Percentiles rank a stretch among this genome's conserved stretches.
These are phyloP conservation scores for Macaria notata DNA, from an alignment of 2,888 invertebrate genomes.

Conservation along the genomic window DNA sequence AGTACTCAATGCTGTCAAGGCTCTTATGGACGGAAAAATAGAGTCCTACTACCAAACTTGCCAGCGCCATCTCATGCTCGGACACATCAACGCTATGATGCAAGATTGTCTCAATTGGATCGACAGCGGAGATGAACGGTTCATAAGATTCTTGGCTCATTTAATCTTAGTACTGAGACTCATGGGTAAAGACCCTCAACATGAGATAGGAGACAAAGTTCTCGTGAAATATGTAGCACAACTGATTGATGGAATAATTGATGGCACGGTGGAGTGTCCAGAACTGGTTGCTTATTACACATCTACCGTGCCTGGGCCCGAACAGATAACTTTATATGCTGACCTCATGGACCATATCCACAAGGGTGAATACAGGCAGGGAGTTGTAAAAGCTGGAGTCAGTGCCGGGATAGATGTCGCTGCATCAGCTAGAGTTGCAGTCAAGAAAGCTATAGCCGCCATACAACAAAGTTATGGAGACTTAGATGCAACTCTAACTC, in stretches of 20 bases:
- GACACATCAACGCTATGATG: slow-evolving; percentile 88
- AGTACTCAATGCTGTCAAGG: slow-evolving; percentile 70
- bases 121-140: slow-evolving; percentile 76
- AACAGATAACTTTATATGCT: slow-evolving; percentile 84
- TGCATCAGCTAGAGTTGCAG: slow-evolving; percentile 91
- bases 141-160: slow-evolving; percentile 92
- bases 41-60: slow-evolving; percentile 87
- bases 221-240: slow-evolving; percentile 88
- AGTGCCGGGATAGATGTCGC: slow-evolving; percentile 91
- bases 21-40: slow-evolving; percentile 80
- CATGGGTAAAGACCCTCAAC: slow-evolving; percentile 87
- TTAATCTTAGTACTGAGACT: slow-evolving; percentile 91
- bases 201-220: slow-evolving; percentile 88
- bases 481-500: slow-evolving; percentile 83
- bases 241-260: slow-evolving; percentile 82
- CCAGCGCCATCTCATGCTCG: slow-evolving; percentile 93
- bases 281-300: slow-evolving; percentile 93
- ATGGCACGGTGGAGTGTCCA: slow-evolving; percentile 85
- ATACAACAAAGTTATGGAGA: slow-evolving; percentile 74
- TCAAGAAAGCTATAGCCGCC: slow-evolving; percentile 85
- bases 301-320: slow-evolving; percentile 85
- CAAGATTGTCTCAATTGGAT: slow-evolving; percentile 87
- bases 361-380: slow-evolving; percentile 84
- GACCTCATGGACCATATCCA: slow-evolving; percentile 86
- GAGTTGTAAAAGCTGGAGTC: slow-evolving; percentile 87